Evolutionary conservation across 2,113 vertebrate species (phyloP).

Genomic region (Ochotona princeps): DNA sequence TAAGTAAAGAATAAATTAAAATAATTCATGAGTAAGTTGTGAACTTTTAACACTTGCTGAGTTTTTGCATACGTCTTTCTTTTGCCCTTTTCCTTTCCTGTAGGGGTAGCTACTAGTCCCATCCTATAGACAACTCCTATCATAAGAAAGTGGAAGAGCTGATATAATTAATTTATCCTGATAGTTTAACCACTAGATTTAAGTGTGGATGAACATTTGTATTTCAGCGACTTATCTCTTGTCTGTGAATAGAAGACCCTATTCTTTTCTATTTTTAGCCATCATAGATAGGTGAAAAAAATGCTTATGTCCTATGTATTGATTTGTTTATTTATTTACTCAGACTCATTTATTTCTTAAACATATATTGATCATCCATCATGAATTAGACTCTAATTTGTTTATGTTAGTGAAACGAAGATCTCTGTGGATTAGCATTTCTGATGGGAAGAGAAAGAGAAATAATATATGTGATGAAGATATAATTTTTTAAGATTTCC

Average conservation of each 20-base stretch:
- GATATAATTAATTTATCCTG: conserved; percentile 4
- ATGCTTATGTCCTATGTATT: not conserved
- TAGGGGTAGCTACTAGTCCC: not conserved
- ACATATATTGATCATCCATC: not conserved
- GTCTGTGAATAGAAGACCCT: conserved; percentile 5
- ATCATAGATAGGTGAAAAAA: not conserved
- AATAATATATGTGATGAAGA: not conserved
- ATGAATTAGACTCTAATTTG: not conserved
- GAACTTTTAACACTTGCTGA: conserved; percentile 24
- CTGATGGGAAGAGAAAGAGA: not conserved
- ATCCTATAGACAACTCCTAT: not conserved
- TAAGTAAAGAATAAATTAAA: conserved; percentile 6
- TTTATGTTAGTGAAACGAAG: conserved; percentile 29
- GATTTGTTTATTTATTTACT: not conserved
- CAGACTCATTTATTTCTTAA: not conserved
- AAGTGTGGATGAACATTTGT: conserved; percentile 1
- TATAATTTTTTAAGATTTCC: not conserved
- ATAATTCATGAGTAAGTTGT: not conserved
- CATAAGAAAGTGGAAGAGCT: not conserved
- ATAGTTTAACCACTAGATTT: not conserved
- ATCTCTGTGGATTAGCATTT: conserved; percentile 37
- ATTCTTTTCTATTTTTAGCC: not conserved
- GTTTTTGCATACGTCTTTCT: not conserved
- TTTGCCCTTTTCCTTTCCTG: not conserved
- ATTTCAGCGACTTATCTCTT: not conserved